These are phyloP conservation scores for Leptinotarsa undecemlineata DNA, from an alignment of 1,140 invertebrate genomes.

Conservation along the genomic window DNA sequence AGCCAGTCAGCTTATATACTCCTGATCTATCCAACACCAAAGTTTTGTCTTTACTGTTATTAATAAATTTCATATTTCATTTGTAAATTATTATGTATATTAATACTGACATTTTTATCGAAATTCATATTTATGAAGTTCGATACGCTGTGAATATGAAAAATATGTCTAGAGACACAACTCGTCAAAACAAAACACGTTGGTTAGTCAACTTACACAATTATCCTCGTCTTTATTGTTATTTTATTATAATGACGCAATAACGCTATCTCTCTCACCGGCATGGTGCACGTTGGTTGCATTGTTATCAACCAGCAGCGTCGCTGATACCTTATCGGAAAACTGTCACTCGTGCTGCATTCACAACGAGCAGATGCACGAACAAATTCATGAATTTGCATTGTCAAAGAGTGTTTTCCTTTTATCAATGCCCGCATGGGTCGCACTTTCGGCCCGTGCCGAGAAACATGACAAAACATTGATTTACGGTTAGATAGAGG, in stretches of 20 bases:
- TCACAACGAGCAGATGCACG: slow-evolving; percentile 19
- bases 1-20: too few relatives aligned
- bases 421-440: slow-evolving; percentile 11
- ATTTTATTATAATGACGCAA: not conserved
- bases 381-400: slow-evolving; percentile 25
- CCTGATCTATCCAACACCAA: too few relatives aligned
- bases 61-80: too few relatives aligned
- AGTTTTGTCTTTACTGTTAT: too few relatives aligned
- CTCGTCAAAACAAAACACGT: too few relatives aligned
- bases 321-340: not conserved
- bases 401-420: slow-evolving; percentile 18
- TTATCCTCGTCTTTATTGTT: too few relatives aligned
- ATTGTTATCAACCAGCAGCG: not conserved
- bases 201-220: too few relatives aligned
- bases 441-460: slow-evolving; percentile 23
- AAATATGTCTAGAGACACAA: too few relatives aligned
- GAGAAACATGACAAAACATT: not conserved
- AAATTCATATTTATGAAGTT: too few relatives aligned
- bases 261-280: not conserved
- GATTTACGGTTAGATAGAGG: slow-evolving; percentile 21
- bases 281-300: not conserved
- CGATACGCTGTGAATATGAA: too few relatives aligned
- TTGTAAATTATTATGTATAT: too few relatives aligned
- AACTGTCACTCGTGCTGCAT: not conserved
- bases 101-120: too few relatives aligned